Base-by-base conservation (phyloP, 2,888 invertebrate genomes). In the Lepidonotus clava region DNA sequence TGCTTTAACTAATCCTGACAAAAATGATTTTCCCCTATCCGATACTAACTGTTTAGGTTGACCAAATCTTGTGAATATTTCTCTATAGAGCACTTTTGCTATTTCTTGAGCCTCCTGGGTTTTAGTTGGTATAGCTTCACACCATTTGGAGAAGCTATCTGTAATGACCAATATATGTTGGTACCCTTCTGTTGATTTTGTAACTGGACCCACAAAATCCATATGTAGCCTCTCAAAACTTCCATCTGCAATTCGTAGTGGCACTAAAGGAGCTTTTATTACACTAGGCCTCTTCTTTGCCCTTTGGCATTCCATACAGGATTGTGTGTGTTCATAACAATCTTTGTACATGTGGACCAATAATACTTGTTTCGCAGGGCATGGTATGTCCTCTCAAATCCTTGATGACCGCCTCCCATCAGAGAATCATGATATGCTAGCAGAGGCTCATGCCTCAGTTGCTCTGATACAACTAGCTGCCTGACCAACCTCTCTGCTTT, bases 321-420 rank as follows among this genome's bases (percentile, higher is more conserved):
- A 36, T 71, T 71, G 34, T 11, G 32, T 32, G n/a, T 71, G 38
- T 4, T 34, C 71, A 34, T 71, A n/a, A 5, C 18, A 11, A 38
- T 71, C 71, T 14, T 4, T 71, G 71, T 71, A 71, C 71, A 71
- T 71, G n/a, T 71, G 71, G 71, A 32, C 71, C 71, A 71, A 38
- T 71, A 71, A n/a, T 71, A 71, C 32, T 38, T 71, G 18, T 36
- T 34, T 5, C 71, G 6, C 5, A 71, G 36, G 4, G 71, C 6
- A n/a, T 66, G 24, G 8, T 24, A 28, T 8, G 32, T 66, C 32
- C 32, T 66, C 66, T 66, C 24, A 28, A 66, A 66, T n/a, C 66
- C 66, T 28, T 24, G n/a, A n/a, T 66, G 66, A 24, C 66, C 66
- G 6, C 66, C 66, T 66, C 24, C 66, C 46, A 18, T n/a, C 53